phyloP scores from a whole-genome alignment of 2,888 invertebrate species.

The Prenolepis imparis region DNA sequence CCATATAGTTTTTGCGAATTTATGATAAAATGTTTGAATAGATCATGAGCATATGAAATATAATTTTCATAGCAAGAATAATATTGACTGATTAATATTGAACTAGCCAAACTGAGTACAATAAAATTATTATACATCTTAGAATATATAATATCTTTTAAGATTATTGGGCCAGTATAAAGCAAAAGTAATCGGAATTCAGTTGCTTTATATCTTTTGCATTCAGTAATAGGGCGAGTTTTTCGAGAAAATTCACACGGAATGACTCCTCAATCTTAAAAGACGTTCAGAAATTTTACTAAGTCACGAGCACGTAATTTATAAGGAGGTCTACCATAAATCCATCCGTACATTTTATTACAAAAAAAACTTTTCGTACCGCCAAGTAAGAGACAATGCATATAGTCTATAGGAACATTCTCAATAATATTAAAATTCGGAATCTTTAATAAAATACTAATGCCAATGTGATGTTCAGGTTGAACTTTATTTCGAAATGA shows the following conservation, averaged over 20 bases:
- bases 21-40: slow-evolving; percentile 15
- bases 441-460: slow-evolving; percentile 64
- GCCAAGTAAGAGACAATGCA: slow-evolving; percentile 48
- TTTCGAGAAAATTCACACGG: slow-evolving; percentile 20
- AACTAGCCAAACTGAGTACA: not conserved
- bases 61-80: slow-evolving; percentile 8
- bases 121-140: slow-evolving; percentile 23
- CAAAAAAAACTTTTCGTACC: slow-evolving; percentile 51
- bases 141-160: not conserved
- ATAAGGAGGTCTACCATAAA: slow-evolving; percentile 12
- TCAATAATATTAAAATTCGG: slow-evolving; percentile 71
- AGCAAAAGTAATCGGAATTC: slow-evolving; percentile 5
- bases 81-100: slow-evolving; percentile 17
- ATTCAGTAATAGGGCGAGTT: slow-evolving; percentile 1
- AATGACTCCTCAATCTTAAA: not conserved
- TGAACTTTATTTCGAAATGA: slow-evolving; percentile 62
- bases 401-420: slow-evolving; percentile 68
- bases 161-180: not conserved
- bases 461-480: slow-evolving; percentile 65
- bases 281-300: slow-evolving; percentile 16
- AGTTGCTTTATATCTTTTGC: slow-evolving; percentile 24
- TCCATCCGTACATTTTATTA: not conserved
- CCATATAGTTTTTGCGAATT: slow-evolving; percentile 21
- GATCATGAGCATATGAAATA: slow-evolving; percentile 10
- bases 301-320: slow-evolving; percentile 9